These are phyloP conservation scores for Enteromius fasciolatus DNA, from an alignment of 2,797 vertebrate species.

Conservation along the genomic window DNA sequence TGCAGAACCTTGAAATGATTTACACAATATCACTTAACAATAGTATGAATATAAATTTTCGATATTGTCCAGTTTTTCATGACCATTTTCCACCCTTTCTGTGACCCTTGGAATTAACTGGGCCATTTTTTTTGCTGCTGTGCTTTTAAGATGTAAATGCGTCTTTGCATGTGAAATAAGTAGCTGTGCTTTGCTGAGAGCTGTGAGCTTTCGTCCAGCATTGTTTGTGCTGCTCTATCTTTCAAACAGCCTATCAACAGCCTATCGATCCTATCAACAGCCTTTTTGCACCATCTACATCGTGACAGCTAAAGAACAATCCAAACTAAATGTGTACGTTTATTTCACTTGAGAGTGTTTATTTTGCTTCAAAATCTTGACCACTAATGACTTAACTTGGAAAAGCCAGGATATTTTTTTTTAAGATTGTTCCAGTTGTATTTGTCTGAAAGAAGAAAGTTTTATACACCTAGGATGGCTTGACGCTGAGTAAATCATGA, in stretches of 20 bases:
- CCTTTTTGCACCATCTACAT: not conserved
- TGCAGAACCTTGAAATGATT: not conserved
- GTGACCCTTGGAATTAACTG: conserved; percentile 1
- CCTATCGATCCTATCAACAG: too few relatives aligned
- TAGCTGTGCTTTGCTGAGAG: conserved; percentile 12
- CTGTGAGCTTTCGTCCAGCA: conserved; percentile 1
- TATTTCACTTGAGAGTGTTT: not conserved
- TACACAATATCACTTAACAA: not conserved
- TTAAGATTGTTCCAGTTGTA: not conserved
- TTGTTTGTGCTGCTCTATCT: conserved; percentile 3
- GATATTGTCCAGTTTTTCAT: not conserved
- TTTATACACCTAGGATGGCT: not conserved
- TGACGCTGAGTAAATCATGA: not conserved
- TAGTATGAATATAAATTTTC: not conserved
- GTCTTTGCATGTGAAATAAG: conserved; percentile 12
- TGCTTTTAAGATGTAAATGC: conserved; percentile 25
- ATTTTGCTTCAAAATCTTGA: not conserved
- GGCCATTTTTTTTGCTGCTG: not conserved
- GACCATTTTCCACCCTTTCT: not conserved
- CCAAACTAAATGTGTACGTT: conserved; percentile 3
- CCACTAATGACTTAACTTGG: not conserved
- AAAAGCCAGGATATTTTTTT: not conserved
- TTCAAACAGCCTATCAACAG: too few relatives aligned
- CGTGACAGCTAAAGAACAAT: not conserved
- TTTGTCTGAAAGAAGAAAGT: not conserved